Base-by-base conservation (phyloP, 2,113 vertebrate species). In the Gymnorhina tibicen region DNA sequence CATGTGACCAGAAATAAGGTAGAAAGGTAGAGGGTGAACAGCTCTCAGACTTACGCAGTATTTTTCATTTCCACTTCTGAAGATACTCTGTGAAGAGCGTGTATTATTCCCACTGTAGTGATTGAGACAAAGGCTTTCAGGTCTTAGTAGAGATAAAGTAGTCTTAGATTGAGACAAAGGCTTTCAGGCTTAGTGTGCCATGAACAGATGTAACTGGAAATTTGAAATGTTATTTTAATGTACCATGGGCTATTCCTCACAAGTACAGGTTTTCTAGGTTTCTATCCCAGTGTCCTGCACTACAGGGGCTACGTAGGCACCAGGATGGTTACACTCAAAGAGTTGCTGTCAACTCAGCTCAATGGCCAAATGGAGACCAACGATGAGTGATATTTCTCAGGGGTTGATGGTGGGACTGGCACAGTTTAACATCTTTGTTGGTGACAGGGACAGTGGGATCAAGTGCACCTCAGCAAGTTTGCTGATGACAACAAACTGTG, bases 391-490 rank as follows among this genome's bases (percentile, higher is more conserved):
- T 42, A 13, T 28, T 73, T 63, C 35, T 58, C 27, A 19, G 59
- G 4, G 22, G 12, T 6, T 1, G 0, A 1, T 33, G 68, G 32
- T 50, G 44, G 22, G 27, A 37, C 22, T 50, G 50, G 32, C 8
- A 7, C 42, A 50, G 27, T 81, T 73, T 33, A 58, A 58, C 5
- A 10, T 16, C 50, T 64, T 42, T 41, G 9, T 3, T 50, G 23
- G 32, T 64, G 52, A 37, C 37, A 74, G 10, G 22, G 18, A 58
- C 18, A 37, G 15, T 44, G 68, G 39, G 49, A 74, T 37, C 39
- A 58, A n/a, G 37, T 24, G 37, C 33, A 46, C 19, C 44, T 66
- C 68, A n/a, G 33, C 37, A 89, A 52, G 33, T 39, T 13, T 67
- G 22, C 33, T 52, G 44, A 11, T 52, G 52, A 14, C 33, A 58